Conservation (phyloP, 2,888 invertebrate genomes). For the Dusona sp. region DNA sequence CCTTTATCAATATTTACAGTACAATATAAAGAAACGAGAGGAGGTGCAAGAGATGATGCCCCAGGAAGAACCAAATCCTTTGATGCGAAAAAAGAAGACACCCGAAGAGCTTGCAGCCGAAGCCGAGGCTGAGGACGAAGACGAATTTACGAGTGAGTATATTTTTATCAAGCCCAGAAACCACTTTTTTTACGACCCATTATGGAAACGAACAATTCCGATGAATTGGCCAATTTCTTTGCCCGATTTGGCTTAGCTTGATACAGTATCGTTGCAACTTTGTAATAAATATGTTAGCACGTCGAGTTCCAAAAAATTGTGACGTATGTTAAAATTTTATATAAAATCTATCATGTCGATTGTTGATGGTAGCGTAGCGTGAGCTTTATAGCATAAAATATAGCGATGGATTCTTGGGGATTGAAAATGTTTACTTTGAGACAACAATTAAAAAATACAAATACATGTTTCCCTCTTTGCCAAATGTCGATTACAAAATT, state of each 20-base stretch:
- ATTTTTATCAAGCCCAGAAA: conserved; percentile 10
- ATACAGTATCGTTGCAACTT: not conserved
- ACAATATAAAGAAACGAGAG: conserved; percentile 99
- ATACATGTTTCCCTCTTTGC: not conserved
- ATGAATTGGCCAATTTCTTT: not conserved
- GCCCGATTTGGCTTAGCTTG: not conserved
- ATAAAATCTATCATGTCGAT: not conserved
- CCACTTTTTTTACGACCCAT: not conserved
- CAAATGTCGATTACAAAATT: not conserved
- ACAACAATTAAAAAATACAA: not conserved
- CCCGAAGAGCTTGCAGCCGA: conserved; percentile 99
- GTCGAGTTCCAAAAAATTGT: not conserved
- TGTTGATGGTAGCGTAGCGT: not conserved
- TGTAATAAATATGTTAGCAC: not conserved
- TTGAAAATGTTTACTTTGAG: not conserved
- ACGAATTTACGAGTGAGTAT: conserved; percentile 96
- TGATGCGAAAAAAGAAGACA: conserved; percentile 99
- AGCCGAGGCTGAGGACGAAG: conserved; percentile 97
- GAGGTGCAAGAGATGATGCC: conserved; percentile 94
- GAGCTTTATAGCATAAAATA: not conserved
- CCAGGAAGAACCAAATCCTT: conserved; percentile 95
- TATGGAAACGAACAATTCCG: not conserved
- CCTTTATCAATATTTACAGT: conserved; percentile 88
- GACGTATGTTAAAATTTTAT: too few species aligned
- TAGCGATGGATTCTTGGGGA: not conserved